phyloP scores from a whole-genome alignment of 2,797 vertebrate genomes.

The Ctenochaetus hawaiiensis region DNA sequence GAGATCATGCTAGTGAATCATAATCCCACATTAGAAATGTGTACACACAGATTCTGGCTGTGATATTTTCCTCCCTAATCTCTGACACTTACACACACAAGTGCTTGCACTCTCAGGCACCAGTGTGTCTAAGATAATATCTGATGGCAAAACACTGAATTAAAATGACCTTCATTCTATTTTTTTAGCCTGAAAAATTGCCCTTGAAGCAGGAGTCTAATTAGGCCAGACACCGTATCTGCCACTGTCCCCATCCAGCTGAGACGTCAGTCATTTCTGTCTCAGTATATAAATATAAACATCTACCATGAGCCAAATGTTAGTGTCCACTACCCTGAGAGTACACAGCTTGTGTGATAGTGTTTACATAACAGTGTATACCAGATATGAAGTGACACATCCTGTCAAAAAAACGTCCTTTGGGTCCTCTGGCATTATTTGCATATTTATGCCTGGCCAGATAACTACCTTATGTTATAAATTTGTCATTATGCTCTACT shows the following conservation, averaged over 20 bases:
- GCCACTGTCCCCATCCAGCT: constrained; percentile 29
- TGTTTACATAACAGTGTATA: constrained; percentile 28
- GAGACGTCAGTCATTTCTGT: constrained; percentile 24
- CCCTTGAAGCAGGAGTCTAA: constrained; percentile 63
- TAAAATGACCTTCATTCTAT: constrained; percentile 61
- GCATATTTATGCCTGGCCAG: not conserved
- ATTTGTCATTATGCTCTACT: not conserved
- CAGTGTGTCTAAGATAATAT: constrained; percentile 42
- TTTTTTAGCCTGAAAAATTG: constrained; percentile 32
- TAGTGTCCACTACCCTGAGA: not conserved
- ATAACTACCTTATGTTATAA: not conserved
- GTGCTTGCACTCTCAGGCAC: constrained; percentile 4
- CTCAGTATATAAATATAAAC: constrained; percentile 1
- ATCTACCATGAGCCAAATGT: not conserved
- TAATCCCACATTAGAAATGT: constrained; percentile 10
- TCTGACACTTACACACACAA: constrained; percentile 1
- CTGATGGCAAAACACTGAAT: constrained; percentile 56
- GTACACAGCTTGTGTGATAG: not conserved
- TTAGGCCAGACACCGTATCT: constrained; percentile 49
- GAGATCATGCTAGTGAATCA: constrained; percentile 33
- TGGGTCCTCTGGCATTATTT: constrained; percentile 17
- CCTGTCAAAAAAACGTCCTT: not conserved
- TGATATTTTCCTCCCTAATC: constrained; percentile 31
- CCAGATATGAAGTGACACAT: constrained; percentile 16
- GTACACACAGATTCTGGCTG: constrained; percentile 7